Base-by-base conservation (phyloP, 2,797 vertebrate genomes). In the Myripristis murdjan region DNA sequence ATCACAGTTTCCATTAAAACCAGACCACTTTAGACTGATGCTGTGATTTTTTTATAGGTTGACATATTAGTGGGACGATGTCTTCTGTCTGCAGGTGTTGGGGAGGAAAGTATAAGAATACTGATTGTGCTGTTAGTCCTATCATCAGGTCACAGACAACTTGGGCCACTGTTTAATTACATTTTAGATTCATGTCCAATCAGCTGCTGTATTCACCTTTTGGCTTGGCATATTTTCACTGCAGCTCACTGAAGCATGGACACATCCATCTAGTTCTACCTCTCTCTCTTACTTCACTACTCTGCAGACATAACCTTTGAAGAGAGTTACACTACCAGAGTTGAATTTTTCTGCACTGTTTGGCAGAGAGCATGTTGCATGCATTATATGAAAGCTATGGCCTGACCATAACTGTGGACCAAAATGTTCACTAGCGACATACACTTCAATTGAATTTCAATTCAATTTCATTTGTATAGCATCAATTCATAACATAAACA, bases 131-230 rank as follows among this genome's bases (percentile, higher is more conserved):
- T 39, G 83, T 75, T 73, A 51, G 74, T 60, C 39, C 37, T 28
- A 77, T 70, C 67, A 22, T 64, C 57, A 23, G 83, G 74, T 89
- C 85, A 69, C 73, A 75, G 79, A 78, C 44, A 11, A 58, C 49
- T 65, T 58, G 1, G 44, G 54, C 83, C 41, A 2, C 67, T 82
- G 69, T 75, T 77, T 91, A 89, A 91, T 91, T 90, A 87, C 89
- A 86, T 87, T 89, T 88, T 63, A 77, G 74, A 88, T 88, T 85
- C 84, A 85, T 48, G 81, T 84, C 67, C 71, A 76, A 86, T 89
- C 84, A 87, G 83, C 57, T 41, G 59, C 67, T 4, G 71, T 7
- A 67, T 62, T 87, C 85, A 81, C 83, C 81, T 80, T 68, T 75
- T 1, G 48, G 51, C 72, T 56, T 5, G 4, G 54, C 53, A 26